These are phyloP conservation scores for Pyrochroa serraticornis DNA, from an alignment of 2,888 invertebrate genomes.

Conservation along the genomic window DNA sequence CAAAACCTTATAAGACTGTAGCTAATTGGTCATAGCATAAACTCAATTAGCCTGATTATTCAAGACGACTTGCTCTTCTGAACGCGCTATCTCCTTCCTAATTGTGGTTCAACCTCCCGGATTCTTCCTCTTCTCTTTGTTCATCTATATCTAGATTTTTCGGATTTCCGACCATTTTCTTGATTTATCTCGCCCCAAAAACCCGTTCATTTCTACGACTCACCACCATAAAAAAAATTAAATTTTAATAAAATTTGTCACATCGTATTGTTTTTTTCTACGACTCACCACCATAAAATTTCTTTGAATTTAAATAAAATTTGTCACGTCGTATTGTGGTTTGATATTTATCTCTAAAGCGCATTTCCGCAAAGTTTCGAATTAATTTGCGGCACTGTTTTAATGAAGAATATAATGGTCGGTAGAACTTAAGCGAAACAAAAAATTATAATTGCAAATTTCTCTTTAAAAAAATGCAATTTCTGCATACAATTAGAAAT, in stretches of 20 bases:
- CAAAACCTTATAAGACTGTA: conserved; percentile 45
- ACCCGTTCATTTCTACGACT: no score
- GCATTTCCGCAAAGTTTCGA: not conserved
- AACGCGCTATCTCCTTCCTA: conserved; percentile 19
- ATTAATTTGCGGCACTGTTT: conserved; percentile 10
- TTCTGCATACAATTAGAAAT: conserved; percentile 26
- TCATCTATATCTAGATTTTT: not conserved
- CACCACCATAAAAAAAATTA: no score
- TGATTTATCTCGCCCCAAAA: no score
- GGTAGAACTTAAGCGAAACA: conserved; percentile 3
- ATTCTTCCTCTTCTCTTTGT: not conserved
- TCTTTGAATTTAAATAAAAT: no score
- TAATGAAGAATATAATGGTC: conserved; percentile 21
- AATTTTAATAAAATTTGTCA: no score
- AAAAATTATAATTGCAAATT: conserved; percentile 27
- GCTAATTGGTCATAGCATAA: conserved; percentile 49
- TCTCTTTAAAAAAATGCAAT: conserved; percentile 17
- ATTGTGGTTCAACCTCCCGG: not conserved
- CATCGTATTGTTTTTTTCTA: no score
- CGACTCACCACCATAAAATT: no score
- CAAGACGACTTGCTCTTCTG: conserved; percentile 24
- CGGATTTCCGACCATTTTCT: not conserved
- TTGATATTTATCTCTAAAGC: conserved; percentile 1
- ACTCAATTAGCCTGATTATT: conserved; percentile 48
- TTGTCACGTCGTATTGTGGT: no score